Evolutionary conservation across 1,140 invertebrate species (phyloP), one percentile per base, ranked within the genome.

Genomic region (Anastrepha obliqua): DNA sequence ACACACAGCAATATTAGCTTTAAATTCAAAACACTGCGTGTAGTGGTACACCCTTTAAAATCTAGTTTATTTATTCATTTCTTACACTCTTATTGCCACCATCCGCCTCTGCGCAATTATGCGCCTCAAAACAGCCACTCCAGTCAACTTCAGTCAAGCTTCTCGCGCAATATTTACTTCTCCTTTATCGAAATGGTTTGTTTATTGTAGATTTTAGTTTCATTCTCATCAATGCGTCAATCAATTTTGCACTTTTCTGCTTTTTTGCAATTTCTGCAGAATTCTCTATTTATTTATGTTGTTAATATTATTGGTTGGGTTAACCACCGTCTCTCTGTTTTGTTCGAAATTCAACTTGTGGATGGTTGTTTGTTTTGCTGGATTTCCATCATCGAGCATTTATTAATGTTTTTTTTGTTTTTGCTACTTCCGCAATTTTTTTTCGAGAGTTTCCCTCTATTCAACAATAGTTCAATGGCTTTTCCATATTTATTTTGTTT

Each of bases 121-220:
- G 2, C 47, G 47, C 42, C 67, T 11, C 47, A 81, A 81, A 55
- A 29, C n/a, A 42, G 8, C n/a, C 47, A 11, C 44, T 8, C 47
- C 74, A 81, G 2, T 7, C 70, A 74, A 51, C 15, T 44, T 47
- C 11, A 44, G 1, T n/a, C 15, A n/a, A 74, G 15, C 70, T n/a
- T 11, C 5, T 42, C 70, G 44, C 70, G 3, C 70, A 74, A 9
- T 74, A n/a, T 51, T 47, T 74, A 47, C 42, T 74, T 74, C 47
- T 55, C 51, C 6, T 74, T 47, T 74, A 17, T 15, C 42, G 29
- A 29, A 29, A 29, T 29, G 29, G 29, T 42, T 74, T 74, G 42
- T 74, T 74, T 74, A 51, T 74, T 47, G 47, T 47, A 47, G 70
- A 74, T 47, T 74, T 74, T 55, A 15, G 29, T 81, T 81, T 81